These are phyloP conservation scores for Nasua narica DNA, from an alignment of 2,797 vertebrate species.

Conservation along the genomic window DNA sequence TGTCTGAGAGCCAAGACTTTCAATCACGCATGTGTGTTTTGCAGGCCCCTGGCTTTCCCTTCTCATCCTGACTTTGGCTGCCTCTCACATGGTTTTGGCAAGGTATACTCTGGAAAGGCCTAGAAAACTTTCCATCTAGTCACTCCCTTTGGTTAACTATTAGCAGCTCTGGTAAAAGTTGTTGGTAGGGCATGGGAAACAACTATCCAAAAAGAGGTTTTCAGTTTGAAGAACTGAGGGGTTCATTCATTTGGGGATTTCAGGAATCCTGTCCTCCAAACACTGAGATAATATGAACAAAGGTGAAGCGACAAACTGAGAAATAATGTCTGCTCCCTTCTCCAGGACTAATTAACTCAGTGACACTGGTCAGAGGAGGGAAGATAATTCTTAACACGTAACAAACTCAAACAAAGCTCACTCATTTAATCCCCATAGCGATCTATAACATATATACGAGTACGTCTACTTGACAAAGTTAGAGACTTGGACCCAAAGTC, in stretches of 20 bases:
- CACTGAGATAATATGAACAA: neutral
- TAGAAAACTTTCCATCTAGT: slow-evolving; percentile 58
- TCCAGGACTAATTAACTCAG: neutral
- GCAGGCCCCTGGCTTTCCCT: neutral
- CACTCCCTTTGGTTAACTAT: slow-evolving; percentile 65
- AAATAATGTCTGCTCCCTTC: neutral
- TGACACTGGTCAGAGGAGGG: neutral
- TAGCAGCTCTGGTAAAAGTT: slow-evolving; percentile 54
- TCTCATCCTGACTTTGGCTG: neutral
- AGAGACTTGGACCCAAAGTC: neutral
- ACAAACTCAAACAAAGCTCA: neutral
- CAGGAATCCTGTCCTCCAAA: neutral
- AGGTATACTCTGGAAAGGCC: neutral
- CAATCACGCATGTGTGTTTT: slow-evolving; percentile 1
- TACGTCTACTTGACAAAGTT: neutral
- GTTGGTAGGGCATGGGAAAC: slow-evolving; percentile 9
- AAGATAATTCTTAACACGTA: neutral
- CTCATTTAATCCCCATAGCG: neutral
- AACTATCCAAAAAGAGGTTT: neutral
- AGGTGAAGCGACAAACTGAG: neutral
- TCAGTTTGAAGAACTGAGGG: no score
- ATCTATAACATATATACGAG: neutral
- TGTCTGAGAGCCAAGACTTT: neutral
- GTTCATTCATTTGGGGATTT: neutral
- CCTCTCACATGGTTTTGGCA: slow-evolving; percentile 35